Base-by-base conservation (phyloP, 2,797 vertebrate species). In the Astyanax mexicanus region DNA sequence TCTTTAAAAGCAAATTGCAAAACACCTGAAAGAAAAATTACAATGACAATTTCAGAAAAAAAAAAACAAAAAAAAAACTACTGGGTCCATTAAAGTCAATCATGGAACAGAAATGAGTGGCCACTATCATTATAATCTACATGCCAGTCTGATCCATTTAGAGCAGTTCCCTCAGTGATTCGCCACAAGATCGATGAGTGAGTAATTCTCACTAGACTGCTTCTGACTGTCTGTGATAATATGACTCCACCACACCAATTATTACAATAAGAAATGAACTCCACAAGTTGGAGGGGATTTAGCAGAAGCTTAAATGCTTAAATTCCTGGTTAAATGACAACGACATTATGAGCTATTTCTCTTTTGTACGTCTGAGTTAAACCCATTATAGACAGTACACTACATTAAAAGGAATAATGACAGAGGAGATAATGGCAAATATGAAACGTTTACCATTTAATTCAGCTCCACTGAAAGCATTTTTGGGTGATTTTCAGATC, bases 141-240 rank as follows among this genome's bases (percentile, higher is more conserved):
- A 47, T 51, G 27, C 11, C 19, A 55, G 51, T 32, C 25, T 38
- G 17, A 66, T 64, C 12, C 45, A 72, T 42, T 62, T 61, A 29
- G 42, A 66, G 72, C 29, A 38, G 19, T 37, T 25, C 15, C 40
- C 25, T n/a, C 21, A 27, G 35, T 19, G 32, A 52, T 64, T 73
- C 32, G n/a, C n/a, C n/a, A 64, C 23, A 64, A 19, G 35, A 19
- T 60, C 25, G 58, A 40, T 51, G 17, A 62, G 45, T 40, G 21
- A 52, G 37, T 64, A 40, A 66, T 47, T 66, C 42, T 32, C 62
- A 66, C 62, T 47, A 47, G 23, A 66, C 40, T 15, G 62, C 62
- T 42, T 27, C 62, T 65, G 65, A 21, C 62, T 45, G 40, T 65
- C 62, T 45, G 62, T 44, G 62, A 65, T 44, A 65, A 65, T 45